Conservation (phyloP, 2,888 invertebrate species). For the Cephonodes hylas region DNA sequence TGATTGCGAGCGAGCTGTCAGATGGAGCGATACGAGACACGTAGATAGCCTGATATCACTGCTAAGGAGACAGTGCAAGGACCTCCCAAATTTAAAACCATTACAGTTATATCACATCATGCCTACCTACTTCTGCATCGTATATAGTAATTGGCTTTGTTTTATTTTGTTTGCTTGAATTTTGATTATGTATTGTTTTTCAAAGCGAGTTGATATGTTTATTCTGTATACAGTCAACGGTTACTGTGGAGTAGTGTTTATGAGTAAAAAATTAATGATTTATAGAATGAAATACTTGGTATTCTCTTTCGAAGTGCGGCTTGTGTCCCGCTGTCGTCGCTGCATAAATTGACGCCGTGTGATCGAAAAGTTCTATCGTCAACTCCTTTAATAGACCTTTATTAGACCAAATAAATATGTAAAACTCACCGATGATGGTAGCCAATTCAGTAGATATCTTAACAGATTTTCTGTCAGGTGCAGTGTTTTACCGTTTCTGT, state of each 20-base stretch:
- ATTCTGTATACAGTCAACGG: background rate
- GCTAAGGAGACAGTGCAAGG: conserved; percentile 39
- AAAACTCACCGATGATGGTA: too few relatives aligned
- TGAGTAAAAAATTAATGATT: too few relatives aligned
- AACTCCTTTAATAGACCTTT: too few relatives aligned
- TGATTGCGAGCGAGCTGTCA: conserved; percentile 42
- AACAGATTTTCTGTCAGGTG: too few relatives aligned
- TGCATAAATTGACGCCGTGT: too few relatives aligned
- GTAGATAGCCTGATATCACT: conserved; percentile 35
- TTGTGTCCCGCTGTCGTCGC: too few relatives aligned
- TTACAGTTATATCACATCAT: conserved; percentile 28
- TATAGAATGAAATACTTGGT: too few relatives aligned
- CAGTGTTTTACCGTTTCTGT: too few relatives aligned
- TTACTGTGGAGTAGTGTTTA: background rate
- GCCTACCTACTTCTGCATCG: conserved; percentile 11
- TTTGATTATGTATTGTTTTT: background rate
- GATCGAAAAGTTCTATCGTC: too few relatives aligned
- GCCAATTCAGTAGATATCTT: too few relatives aligned
- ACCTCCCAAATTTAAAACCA: conserved; percentile 38
- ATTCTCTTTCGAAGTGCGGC: too few relatives aligned
- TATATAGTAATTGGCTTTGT: background rate
- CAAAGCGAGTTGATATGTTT: background rate
- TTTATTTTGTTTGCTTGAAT: background rate
- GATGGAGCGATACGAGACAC: conserved; percentile 36
- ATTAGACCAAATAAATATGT: too few relatives aligned